Evolutionary conservation across 2,797 vertebrate genomes (phyloP), one percentile per base, ranked within the genome.

Genomic region (Brotula barbata): DNA sequence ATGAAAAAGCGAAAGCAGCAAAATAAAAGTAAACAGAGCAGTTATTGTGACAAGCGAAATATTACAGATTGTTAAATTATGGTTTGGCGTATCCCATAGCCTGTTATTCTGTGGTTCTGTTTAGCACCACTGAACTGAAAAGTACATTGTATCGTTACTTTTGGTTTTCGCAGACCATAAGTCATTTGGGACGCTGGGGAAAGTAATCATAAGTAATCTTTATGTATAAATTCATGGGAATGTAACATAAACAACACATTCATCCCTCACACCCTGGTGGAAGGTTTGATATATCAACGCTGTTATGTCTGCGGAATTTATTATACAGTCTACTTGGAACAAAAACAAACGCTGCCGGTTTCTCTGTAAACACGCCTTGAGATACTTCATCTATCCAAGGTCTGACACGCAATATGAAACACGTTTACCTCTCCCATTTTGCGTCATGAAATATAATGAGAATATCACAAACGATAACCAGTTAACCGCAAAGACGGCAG

Each of bases 71-170:
- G 40, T 61, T 39, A 58, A 68, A 31, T 3, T 41, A 34, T 41
- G 68, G 60, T 58, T 61, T 59, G 4, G 63, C n/a, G n/a, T n/a
- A n/a, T n/a, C 25, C 4, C 25, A 8, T 56, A 44, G 34, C 57
- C 22, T 60, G 58, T 31, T 39, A 48, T 66, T 49, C 51, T 49
- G 54, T 47, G 57, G 64, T 71, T 58, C 48, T n/a, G 45, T 37
- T n/a, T 0, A 56, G 22, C 28, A 0, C 12, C n/a, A 13, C 61
- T 23, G 17, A n/a, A 11, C 1, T 58, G 40, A 39, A 20, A 40
- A 41, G 33, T 6, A 22, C 39, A 60, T 23, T n/a, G 46, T 28
- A 9, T 50, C 55, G 50, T 66, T 6, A 53, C 34, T 56, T 14
- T 9, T 51, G 42, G 65, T 70, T 64, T 36, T 52, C 21, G 51